These are phyloP conservation scores for Melitaea cinxia DNA, from an alignment of 1,140 invertebrate genomes.

Conservation along the genomic window DNA sequence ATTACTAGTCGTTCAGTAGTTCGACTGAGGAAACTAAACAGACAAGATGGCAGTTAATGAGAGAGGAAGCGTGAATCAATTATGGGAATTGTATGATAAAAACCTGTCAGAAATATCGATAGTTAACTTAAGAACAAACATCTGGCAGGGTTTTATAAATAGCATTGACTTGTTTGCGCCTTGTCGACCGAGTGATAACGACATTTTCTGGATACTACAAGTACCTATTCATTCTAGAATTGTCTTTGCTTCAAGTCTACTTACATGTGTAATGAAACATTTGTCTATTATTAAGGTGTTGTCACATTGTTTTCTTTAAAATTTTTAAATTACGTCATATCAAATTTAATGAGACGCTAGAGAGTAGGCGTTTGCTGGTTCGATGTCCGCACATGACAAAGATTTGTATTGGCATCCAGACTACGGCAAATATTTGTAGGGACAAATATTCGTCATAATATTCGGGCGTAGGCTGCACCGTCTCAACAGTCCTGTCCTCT, in stretches of 20 bases:
- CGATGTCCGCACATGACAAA: too few species aligned
- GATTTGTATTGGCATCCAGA: too few species aligned
- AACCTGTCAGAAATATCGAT: conserved; percentile 13
- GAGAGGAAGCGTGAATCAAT: background rate
- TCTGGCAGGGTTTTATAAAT: conserved; percentile 20
- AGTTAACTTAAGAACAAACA: conserved; percentile 19
- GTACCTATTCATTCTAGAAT: background rate
- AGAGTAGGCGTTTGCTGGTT: too few species aligned
- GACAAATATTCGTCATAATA: too few species aligned
- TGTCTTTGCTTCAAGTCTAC: background rate
- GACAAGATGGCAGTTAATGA: background rate
- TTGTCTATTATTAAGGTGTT: too few species aligned
- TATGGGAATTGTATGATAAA: conserved; percentile 6
- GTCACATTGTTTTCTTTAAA: background rate
- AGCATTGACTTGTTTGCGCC: conserved; percentile 24
- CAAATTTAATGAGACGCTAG: too few species aligned
- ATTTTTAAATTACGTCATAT: background rate
- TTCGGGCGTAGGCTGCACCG: too few species aligned
- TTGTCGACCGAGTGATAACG: conserved; percentile 22
- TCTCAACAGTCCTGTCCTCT: too few species aligned
- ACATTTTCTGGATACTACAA: conserved; percentile 18
- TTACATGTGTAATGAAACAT: too few species aligned
- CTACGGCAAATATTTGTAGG: too few species aligned
- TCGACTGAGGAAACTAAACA: background rate
- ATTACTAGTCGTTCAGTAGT: background rate